Evolutionary conservation across 2,888 invertebrate genomes (phyloP).

Genomic region (Brachyopa scutellaris): DNA sequence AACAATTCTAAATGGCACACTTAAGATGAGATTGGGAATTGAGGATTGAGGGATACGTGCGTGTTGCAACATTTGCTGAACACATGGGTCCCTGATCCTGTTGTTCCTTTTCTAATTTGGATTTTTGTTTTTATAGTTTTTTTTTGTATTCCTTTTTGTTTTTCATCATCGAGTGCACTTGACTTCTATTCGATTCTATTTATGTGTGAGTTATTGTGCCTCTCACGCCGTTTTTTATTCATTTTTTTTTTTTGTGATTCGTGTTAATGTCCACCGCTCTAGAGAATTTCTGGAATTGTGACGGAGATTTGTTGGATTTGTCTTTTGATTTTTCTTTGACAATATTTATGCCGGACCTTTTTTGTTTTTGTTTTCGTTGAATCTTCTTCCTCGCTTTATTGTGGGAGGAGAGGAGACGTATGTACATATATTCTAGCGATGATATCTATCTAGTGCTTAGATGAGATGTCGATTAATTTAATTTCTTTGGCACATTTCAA

Average conservation of each 20-base stretch:
- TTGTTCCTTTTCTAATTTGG: constrained; percentile 9
- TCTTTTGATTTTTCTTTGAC: constrained; percentile 22
- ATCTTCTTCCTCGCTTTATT: background rate
- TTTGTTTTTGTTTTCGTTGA: no score
- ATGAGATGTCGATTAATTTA: constrained; percentile 65
- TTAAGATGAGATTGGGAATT: constrained; percentile 38
- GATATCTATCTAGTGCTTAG: constrained; percentile 44
- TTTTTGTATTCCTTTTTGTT: background rate
- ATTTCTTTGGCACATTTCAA: constrained; percentile 60
- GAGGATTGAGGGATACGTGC: constrained; percentile 12
- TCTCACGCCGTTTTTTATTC: constrained; percentile 1
- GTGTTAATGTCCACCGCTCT: constrained; percentile 18
- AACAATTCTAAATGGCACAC: constrained; percentile 62
- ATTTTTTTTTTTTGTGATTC: background rate
- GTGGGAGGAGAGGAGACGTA: background rate
- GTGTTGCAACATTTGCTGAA: constrained; percentile 63
- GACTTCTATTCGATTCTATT: constrained; percentile 57
- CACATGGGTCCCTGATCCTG: constrained; percentile 50
- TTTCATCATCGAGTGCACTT: constrained; percentile 58
- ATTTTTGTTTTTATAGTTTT: constrained; percentile 28
- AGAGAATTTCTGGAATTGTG: constrained; percentile 61
- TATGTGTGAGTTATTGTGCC: constrained; percentile 37
- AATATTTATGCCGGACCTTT: constrained; percentile 47
- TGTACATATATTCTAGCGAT: constrained; percentile 34
- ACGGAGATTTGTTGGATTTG: constrained; percentile 24